These are phyloP conservation scores for Cacoxenus indagator DNA, from an alignment of 2,888 invertebrate genomes.

Conservation along the genomic window DNA sequence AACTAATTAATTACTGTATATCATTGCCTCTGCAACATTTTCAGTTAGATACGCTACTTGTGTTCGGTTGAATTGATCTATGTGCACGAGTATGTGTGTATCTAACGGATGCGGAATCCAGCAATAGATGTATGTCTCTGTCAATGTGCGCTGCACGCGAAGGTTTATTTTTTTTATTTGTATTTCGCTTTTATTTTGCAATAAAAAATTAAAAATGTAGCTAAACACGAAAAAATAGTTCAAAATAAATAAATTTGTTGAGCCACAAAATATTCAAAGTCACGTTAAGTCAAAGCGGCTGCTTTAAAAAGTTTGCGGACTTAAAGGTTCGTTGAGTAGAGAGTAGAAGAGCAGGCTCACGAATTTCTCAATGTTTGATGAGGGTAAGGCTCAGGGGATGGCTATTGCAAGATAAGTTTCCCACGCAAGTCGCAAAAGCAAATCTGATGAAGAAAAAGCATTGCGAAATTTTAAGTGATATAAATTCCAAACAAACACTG, in stretches of 20 bases:
- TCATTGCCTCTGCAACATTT: neutral
- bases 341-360: neutral
- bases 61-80: neutral
- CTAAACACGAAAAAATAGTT: conserved; percentile 10
- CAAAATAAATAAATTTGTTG: conserved; percentile 17
- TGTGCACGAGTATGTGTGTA: neutral
- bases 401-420: conserved; percentile 14
- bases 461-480: neutral
- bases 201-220: neutral
- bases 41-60: neutral
- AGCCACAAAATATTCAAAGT: conserved; percentile 42
- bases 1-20: neutral
- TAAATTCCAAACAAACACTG: conserved; percentile 2
- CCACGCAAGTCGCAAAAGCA: conserved; percentile 13
- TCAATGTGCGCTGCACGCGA: neutral
- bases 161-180: neutral
- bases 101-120: neutral
- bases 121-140: neutral
- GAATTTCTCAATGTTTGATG: too few species aligned
- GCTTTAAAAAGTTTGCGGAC: neutral
- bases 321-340: neutral
- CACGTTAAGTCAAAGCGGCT: conserved; percentile 29
- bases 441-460: neutral
- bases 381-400: too few species aligned
- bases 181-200: neutral